Conservation (phyloP, 2,888 invertebrate genomes). For the Nasonia oneida region DNA sequence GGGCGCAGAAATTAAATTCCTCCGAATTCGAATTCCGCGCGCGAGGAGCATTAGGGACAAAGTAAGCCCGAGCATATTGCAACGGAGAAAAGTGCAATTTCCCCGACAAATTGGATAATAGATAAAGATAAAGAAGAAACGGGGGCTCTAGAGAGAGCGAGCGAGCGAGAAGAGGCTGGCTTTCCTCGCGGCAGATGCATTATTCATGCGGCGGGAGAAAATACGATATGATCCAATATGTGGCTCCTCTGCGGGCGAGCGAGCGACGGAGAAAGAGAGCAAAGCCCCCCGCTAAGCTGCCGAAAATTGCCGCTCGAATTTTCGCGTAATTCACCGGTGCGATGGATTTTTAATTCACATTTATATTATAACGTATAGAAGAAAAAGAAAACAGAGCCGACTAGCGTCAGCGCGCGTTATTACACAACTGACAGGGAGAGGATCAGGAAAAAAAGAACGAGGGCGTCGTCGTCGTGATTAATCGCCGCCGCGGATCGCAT, state of each 20-base stretch:
- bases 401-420: not conserved
- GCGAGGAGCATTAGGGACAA: not conserved
- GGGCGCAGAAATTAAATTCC: not conserved
- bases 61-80: conserved; percentile 36
- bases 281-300: conserved; percentile 73
- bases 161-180: conserved; percentile 58
- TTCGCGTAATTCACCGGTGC: conserved; percentile 74
- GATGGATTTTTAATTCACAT: conserved; percentile 53
- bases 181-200: conserved; percentile 73
- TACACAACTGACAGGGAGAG: not conserved
- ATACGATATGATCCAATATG: conserved; percentile 80
- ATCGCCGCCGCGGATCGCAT: not conserved
- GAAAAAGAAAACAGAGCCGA: not conserved
- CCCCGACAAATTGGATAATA: conserved; percentile 51
- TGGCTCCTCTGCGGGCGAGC: conserved; percentile 64
- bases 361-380: not conserved
- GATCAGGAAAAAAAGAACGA: not conserved
- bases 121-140: conserved; percentile 56
- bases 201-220: conserved; percentile 78
- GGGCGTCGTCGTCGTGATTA: not conserved
- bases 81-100: conserved; percentile 56
- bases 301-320: conserved; percentile 77
- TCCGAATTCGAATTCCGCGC: too few relatives aligned
- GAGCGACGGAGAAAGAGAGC: conserved; percentile 44
- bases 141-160: conserved; percentile 17